phyloP scores from a whole-genome alignment of 2,113 vertebrate species.

The Lophura nycthemera region DNA sequence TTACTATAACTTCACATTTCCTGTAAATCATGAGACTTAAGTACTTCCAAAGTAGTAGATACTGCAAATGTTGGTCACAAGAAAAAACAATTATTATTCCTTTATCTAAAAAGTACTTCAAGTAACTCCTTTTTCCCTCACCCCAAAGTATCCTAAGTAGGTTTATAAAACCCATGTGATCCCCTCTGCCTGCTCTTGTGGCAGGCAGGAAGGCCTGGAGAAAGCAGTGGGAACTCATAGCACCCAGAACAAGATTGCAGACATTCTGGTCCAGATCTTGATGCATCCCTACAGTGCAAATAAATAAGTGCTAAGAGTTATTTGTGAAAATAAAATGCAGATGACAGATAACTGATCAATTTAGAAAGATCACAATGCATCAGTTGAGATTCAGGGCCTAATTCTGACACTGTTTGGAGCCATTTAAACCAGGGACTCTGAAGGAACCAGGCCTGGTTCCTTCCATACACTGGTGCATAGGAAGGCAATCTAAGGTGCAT shows the following conservation, averaged over 20 bases:
- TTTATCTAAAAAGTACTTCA: background rate
- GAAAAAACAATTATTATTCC: background rate
- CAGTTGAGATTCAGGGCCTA: background rate
- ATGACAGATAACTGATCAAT: background rate
- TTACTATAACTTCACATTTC: background rate
- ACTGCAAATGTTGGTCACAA: background rate
- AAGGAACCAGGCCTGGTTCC: background rate
- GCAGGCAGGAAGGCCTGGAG: background rate
- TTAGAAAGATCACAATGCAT: background rate
- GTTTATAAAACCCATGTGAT: background rate
- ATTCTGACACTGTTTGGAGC: background rate
- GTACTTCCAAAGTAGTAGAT: background rate
- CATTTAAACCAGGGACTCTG: background rate
- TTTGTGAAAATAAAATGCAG: background rate
- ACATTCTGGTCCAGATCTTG: background rate
- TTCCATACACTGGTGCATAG: rapidly evolving
- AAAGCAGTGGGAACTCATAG: background rate
- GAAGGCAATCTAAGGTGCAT: background rate
- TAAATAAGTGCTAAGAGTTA: background rate
- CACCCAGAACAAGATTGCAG: background rate
- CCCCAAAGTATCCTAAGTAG: background rate
- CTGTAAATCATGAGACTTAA: background rate
- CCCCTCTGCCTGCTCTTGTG: background rate
- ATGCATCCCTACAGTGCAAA: background rate
- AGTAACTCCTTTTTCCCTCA: background rate